Evolutionary conservation across 2,888 invertebrate genomes (phyloP), one percentile per base, ranked within the genome.

Genomic region (Ennomos erosarius): DNA sequence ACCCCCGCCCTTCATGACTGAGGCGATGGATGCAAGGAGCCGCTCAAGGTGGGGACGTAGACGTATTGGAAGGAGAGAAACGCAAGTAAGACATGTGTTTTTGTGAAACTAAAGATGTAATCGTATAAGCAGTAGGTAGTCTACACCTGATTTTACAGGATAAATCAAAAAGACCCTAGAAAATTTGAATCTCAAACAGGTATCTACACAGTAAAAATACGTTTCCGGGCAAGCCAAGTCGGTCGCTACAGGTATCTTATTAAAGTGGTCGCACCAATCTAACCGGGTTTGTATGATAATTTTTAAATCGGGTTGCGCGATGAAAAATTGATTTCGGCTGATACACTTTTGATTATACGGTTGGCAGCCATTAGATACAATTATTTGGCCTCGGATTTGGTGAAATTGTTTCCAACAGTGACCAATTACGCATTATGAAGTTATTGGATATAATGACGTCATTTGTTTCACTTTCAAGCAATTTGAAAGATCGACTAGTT

Each of bases 311-410:
- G 75, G 78, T 75, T 73, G 76, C 74, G 72, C 84, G 85, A 80
- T 87, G 88, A 88, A 87, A 90, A 91, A 91, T 91, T 91, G 90
- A 91, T 91, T 91, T 90, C 77, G 80, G 75, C 79, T 88, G 90
- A 89, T 90, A 89, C 79, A 84, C 76, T 87, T 90, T 87, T 90
- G 90, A 91, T 91, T 90, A 91, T 84, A 90, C 64, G 85, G 76
- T 84, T 81, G 79, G 80, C 63, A 71, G 82, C 85, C 78, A 88
- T 87, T 87, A 84, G 84, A 85, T 85, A 86, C 84, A 85, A 90
- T 90, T 89, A 88, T 87, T 82, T 83, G 82, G 78, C 74, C 77
- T 80, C 80, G 73, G 69, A 67, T 66, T 67, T 65, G 67, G 68
- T 70, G 69, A 70, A 73, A 75, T 76, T 77, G 75, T 78, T 78